Percentiles rank a stretch among this genome's conserved stretches.
phyloP scores from a whole-genome alignment of 1,140 invertebrate species.

The Caenorhabditis latens region DNA sequence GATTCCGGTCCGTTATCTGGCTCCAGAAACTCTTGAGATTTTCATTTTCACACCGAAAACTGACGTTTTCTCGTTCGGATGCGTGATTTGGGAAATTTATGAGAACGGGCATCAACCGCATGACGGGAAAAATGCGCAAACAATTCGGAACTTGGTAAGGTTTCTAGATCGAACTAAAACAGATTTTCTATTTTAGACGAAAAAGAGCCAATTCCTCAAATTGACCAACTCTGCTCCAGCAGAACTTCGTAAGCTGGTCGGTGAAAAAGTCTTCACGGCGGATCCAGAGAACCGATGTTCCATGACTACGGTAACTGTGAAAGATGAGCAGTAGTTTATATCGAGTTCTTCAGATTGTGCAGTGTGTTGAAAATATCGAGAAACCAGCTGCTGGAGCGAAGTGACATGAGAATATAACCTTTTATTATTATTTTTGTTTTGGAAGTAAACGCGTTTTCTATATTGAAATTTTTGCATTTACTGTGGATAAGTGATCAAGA shows the following conservation, averaged over 20 bases:
- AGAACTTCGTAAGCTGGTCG: slow-evolving; percentile 12
- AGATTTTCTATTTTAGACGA: slow-evolving; percentile 1
- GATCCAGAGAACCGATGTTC: slow-evolving; percentile 37
- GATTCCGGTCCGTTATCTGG: slow-evolving; percentile 35
- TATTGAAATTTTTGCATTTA: neutral
- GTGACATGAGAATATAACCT: neutral
- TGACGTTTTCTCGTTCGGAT: slow-evolving; percentile 48
- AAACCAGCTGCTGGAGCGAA: slow-evolving; percentile 9
- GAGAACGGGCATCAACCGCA: slow-evolving; percentile 32
- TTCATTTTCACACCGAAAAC: slow-evolving; percentile 44
- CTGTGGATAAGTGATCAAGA: too few relatives aligned
- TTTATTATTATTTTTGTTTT: too few relatives aligned
- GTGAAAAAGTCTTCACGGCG: slow-evolving; percentile 9
- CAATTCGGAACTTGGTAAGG: neutral
- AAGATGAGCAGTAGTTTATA: neutral
- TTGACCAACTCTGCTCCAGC: neutral
- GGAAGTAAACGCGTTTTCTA: neutral
- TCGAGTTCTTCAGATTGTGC: neutral
- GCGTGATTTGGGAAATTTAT: slow-evolving; percentile 47
- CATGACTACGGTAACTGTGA: neutral
- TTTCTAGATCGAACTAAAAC: neutral
- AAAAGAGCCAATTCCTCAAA: slow-evolving; percentile 38
- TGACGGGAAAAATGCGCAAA: slow-evolving; percentile 24
- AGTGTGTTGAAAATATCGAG: slow-evolving; percentile 30
- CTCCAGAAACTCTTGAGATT: slow-evolving; percentile 14